phyloP scores from a whole-genome alignment of 1,140 invertebrate species.

The Drosophila pachea region DNA sequence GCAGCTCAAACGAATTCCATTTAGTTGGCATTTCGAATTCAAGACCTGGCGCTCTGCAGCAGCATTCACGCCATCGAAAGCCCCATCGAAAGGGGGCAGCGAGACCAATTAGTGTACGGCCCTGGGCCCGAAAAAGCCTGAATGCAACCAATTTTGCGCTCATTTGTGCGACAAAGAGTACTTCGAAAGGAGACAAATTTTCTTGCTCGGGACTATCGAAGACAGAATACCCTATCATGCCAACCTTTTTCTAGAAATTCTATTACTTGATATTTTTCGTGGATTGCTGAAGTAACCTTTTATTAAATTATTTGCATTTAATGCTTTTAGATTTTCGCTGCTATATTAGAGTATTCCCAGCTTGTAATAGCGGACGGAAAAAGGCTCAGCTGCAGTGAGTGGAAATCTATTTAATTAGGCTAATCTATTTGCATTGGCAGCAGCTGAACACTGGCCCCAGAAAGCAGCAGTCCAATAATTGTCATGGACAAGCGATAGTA shows the following conservation, averaged over 20 bases:
- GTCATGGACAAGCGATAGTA: constrained; percentile 9
- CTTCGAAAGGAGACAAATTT: neutral
- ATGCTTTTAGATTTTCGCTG: too few species aligned
- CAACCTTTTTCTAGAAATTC: too few species aligned
- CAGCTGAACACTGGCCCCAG: constrained; percentile 4
- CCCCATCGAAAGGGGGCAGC: neutral
- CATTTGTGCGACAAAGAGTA: constrained; percentile 24
- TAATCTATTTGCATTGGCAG: constrained; percentile 55
- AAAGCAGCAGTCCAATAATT: constrained; percentile 4
- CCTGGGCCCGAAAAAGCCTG: constrained; percentile 21
- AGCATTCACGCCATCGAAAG: too few species aligned
- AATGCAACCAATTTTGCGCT: constrained; percentile 37
- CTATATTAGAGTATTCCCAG: neutral
- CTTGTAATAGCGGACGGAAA: neutral
- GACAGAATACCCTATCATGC: neutral
- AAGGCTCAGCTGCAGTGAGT: constrained; percentile 34
- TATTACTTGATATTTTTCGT: too few species aligned
- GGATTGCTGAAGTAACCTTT: too few species aligned
- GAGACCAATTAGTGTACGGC: constrained; percentile 31
- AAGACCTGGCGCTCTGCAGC: neutral
- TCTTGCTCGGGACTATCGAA: neutral
- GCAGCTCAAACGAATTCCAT: constrained; percentile 38
- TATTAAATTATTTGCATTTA: too few species aligned
- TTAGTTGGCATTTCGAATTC: constrained; percentile 28
- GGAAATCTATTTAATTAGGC: constrained; percentile 62